phyloP scores from a whole-genome alignment of 2,888 invertebrate species.

The Osedax frankpressi region DNA sequence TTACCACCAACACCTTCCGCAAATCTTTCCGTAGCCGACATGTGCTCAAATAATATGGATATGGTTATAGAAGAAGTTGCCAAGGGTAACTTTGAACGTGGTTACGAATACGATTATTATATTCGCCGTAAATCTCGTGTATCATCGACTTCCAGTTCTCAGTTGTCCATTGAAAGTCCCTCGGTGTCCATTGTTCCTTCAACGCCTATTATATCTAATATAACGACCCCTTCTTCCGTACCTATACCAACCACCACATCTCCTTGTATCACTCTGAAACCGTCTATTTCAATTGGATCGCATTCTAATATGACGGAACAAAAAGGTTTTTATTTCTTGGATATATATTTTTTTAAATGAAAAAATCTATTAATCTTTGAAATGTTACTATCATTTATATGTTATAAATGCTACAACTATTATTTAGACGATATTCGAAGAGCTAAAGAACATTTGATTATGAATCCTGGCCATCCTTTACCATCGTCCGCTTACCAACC shows the following conservation, averaged over 20 bases:
- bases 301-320: no score
- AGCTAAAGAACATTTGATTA: neutral
- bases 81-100: conserved; percentile 51
- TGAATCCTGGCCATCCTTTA: neutral
- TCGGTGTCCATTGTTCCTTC: neutral
- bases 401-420: no score
- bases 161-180: conserved; percentile 14
- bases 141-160: neutral
- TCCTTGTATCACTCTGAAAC: neutral
- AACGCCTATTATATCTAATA: neutral
- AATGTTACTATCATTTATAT: no score
- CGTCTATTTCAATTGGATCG: neutral
- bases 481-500: neutral
- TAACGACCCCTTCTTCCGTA: neutral
- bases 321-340: no score
- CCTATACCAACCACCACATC: neutral
- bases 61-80: conserved; percentile 80
- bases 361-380: no score
- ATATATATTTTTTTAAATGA: no score
- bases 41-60: conserved; percentile 55
- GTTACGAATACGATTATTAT: conserved; percentile 21
- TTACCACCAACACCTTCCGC: neutral
- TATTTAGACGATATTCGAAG: no score
- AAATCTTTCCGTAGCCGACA: neutral
- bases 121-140: conserved; percentile 13